A percentile compares a stretch with the other conserved stretches of the same genome.
phyloP scores from a whole-genome alignment of 2,888 invertebrate genomes.

The Sphecodes monilicornis region DNA sequence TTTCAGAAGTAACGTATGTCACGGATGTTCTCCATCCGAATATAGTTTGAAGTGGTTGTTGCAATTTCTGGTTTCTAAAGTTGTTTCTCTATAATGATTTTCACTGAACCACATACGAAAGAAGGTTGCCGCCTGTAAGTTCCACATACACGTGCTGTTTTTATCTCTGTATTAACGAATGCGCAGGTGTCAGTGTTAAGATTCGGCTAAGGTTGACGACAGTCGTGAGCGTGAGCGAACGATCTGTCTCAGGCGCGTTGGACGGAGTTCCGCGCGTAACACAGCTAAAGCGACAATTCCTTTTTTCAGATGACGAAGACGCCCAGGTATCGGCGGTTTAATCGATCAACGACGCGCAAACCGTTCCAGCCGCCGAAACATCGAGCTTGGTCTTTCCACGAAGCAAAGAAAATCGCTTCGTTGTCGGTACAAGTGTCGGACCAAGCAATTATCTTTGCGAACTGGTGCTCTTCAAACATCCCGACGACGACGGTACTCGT shows the following conservation, averaged over 20 bases:
- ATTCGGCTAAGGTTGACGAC: conserved; percentile 50
- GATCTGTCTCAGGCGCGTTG: conserved; percentile 14
- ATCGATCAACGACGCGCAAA: conserved; percentile 59
- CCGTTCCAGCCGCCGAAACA: conserved; percentile 64
- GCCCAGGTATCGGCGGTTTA: conserved; percentile 89
- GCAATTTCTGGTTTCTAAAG: not conserved
- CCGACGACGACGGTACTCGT: not conserved
- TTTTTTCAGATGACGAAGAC: conserved; percentile 88
- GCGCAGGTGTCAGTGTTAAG: conserved; percentile 6
- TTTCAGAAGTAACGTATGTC: not conserved
- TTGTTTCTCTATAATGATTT: not conserved
- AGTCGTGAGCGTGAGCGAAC: conserved; percentile 70
- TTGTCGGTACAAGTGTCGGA: conserved; percentile 14
- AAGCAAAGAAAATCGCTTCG: conserved; percentile 18
- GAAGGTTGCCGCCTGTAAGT: not conserved
- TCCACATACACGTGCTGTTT: not conserved
- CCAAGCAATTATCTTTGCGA: not conserved
- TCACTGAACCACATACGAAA: not conserved
- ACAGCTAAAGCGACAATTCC: conserved; percentile 62
- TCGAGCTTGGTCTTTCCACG: conserved; percentile 37
- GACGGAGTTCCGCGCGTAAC: not conserved
- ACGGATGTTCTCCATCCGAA: not conserved
- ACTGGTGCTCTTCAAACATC: not conserved
- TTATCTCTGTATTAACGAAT: not conserved
- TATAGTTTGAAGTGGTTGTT: too few species aligned